phyloP scores from a whole-genome alignment of 2,113 vertebrate genomes.

The Lophotis ruficrista region DNA sequence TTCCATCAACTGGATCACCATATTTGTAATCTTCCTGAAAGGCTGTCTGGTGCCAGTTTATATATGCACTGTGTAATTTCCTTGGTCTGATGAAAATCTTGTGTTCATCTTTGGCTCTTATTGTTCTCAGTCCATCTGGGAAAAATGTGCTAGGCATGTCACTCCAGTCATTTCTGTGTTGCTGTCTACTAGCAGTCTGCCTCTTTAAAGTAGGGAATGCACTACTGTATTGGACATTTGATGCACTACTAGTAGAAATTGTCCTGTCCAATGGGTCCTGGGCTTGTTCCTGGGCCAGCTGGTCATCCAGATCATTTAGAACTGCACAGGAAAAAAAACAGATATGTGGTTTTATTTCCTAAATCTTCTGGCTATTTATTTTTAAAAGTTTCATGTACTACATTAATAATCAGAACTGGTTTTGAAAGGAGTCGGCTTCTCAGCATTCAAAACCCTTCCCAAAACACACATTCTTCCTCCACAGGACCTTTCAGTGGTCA shows the following conservation, averaged over 20 bases:
- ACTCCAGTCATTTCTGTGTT: conserved; percentile 45
- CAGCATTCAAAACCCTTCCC: not conserved
- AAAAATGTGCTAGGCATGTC: conserved; percentile 63
- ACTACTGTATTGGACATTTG: not conserved
- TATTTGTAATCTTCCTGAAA: conserved; percentile 40
- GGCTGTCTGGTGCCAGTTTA: conserved; percentile 58
- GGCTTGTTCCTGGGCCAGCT: conserved; percentile 77
- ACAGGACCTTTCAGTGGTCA: not conserved
- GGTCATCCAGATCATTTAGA: conserved; percentile 79
- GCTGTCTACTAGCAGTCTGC: not conserved
- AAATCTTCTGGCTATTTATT: not conserved
- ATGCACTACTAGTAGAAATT: not conserved
- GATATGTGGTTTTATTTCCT: not conserved
- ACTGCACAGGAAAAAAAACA: conserved; percentile 59
- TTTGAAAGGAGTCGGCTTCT: conserved; percentile 9
- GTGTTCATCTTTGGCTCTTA: conserved; percentile 72
- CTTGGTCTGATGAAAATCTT: conserved; percentile 74
- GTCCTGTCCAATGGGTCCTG: not conserved
- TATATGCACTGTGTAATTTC: conserved; percentile 74
- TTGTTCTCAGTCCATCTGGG: conserved; percentile 71
- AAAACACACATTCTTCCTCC: not conserved
- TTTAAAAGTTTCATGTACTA: not conserved
- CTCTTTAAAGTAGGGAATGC: not conserved
- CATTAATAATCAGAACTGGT: not conserved
- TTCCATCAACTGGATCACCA: conserved; percentile 23